These are phyloP conservation scores for Escarpia spicata DNA, from an alignment of 2,888 invertebrate genomes.

Conservation along the genomic window DNA sequence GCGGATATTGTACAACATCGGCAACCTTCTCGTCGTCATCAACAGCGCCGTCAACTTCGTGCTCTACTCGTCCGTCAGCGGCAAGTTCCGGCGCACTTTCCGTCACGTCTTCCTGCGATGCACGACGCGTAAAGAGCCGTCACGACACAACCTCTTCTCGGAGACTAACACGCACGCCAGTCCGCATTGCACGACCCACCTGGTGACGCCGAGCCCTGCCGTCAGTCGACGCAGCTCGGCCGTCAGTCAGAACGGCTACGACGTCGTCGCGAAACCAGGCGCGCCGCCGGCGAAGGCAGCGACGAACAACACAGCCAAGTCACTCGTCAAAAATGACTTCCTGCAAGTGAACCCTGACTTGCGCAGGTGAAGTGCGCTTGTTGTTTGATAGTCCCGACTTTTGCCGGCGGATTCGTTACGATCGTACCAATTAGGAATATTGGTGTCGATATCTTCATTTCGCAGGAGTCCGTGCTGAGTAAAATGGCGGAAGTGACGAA, in stretches of 20 bases:
- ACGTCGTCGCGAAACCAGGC: not conserved
- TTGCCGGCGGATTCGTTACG: not conserved
- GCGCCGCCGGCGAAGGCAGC: not conserved
- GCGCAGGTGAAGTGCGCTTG: not conserved
- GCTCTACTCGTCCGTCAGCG: slow-evolving; percentile 79
- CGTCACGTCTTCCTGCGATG: slow-evolving; percentile 39
- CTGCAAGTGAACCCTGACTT: not conserved
- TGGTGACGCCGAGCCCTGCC: not conserved
- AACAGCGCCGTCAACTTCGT: slow-evolving; percentile 83
- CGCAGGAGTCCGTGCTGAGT: not conserved
- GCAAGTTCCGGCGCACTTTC: slow-evolving; percentile 45
- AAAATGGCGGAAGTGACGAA: not conserved
- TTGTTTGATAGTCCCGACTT: not conserved
- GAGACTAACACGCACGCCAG: not conserved
- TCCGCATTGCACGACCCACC: not conserved
- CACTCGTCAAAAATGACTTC: not conserved
- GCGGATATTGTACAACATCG: slow-evolving; percentile 76
- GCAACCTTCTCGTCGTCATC: slow-evolving; percentile 76
- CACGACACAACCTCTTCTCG: not conserved
- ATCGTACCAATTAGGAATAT: not conserved
- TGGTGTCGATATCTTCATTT: not conserved
- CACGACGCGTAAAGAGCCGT: not conserved
- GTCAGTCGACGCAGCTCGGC: not conserved
- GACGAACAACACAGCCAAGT: not conserved
- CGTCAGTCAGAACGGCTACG: not conserved